Percentiles rank a stretch among this genome's conserved stretches.
phyloP scores from a whole-genome alignment of 2,888 invertebrate genomes.

The Patella ulyssiponensis region DNA sequence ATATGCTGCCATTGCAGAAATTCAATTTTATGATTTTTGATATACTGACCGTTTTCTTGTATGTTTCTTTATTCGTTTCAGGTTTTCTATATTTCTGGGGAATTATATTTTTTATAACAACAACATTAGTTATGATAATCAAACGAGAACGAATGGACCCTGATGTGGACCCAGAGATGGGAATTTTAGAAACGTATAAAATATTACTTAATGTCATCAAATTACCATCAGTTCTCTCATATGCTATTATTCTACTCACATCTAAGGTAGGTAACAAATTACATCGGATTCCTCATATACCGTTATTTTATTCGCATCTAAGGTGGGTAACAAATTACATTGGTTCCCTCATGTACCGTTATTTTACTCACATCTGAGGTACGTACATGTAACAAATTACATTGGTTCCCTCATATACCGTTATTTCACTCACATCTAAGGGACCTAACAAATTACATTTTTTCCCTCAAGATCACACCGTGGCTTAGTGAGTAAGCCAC shows the following conservation, averaged over 20 bases:
- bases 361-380: too few species aligned
- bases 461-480: too few species aligned
- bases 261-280: constrained; percentile 80
- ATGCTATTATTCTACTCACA: constrained; percentile 87
- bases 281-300: too few species aligned
- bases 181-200: constrained; percentile 83
- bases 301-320: constrained; percentile 88
- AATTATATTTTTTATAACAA: constrained; percentile 88
- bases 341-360: too few species aligned
- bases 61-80: constrained; percentile 61
- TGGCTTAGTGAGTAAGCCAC: too few species aligned
- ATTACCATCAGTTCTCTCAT: constrained; percentile 84
- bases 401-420: too few species aligned
- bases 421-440: too few species aligned
- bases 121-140: constrained; percentile 89
- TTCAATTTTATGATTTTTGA: too few species aligned
- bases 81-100: constrained; percentile 97
- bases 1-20: too few species aligned
- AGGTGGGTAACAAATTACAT: constrained; percentile 76
- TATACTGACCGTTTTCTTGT: too few species aligned
- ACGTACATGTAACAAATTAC: too few species aligned
- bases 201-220: constrained; percentile 87
- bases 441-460: too few species aligned
- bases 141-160: constrained; percentile 82
- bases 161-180: constrained; percentile 72